Evolutionary conservation across 1,140 invertebrate species (phyloP).

Genomic region (Bombus polaris): DNA sequence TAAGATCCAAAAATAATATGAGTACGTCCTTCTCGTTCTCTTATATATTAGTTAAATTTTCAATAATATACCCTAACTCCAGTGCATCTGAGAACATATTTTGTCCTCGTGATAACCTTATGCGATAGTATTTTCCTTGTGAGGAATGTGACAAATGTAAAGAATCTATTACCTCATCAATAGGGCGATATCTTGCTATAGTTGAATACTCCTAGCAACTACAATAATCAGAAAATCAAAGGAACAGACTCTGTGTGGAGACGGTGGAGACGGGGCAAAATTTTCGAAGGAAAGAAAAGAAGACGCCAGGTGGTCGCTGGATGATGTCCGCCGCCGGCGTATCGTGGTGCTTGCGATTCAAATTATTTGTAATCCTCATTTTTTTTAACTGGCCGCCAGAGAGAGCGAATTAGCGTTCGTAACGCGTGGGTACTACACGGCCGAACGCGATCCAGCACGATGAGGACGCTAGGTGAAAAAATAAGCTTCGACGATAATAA

Average conservation of each 20-base stretch:
- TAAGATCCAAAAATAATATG: too few relatives aligned
- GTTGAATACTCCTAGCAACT: neutral
- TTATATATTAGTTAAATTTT: neutral
- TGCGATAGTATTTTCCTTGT: too few relatives aligned
- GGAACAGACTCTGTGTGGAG: neutral
- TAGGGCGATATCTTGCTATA: neutral
- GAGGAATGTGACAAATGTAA: too few relatives aligned
- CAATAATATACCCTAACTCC: too few relatives aligned
- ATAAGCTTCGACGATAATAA: conserved; percentile 66
- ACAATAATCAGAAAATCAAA: neutral
- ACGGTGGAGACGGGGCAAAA: conserved; percentile 8
- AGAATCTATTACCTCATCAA: neutral
- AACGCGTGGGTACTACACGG: conserved; percentile 5
- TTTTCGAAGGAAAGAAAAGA: neutral
- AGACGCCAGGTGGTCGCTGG: conserved; percentile 35
- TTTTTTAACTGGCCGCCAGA: conserved; percentile 33
- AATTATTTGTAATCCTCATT: conserved; percentile 69
- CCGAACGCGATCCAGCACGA: conserved; percentile 22
- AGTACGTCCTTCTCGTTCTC: too few relatives aligned
- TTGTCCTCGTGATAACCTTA: too few relatives aligned
- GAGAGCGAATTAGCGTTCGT: conserved; percentile 55
- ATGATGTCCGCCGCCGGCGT: too few relatives aligned
- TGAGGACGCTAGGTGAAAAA: conserved; percentile 57
- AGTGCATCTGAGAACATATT: too few relatives aligned
- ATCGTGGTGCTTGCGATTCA: conserved; percentile 10